Evolutionary conservation across 1,140 invertebrate species (phyloP).

Genomic region (Lordiphosa mommai): DNA sequence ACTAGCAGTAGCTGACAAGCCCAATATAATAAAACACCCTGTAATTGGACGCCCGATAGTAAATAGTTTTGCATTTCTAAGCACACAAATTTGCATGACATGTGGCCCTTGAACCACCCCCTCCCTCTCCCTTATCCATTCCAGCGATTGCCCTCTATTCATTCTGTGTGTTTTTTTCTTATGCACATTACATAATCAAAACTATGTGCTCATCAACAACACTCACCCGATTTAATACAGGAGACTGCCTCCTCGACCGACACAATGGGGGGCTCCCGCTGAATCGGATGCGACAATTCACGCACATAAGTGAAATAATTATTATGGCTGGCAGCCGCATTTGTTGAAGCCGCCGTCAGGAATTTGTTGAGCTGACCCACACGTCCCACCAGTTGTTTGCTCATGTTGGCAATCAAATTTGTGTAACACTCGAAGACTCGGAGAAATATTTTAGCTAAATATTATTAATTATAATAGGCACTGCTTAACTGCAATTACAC

Average conservation of each 20-base stretch:
- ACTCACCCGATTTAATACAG: constrained; percentile 82
- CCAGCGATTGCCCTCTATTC: constrained; percentile 21
- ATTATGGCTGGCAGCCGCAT: constrained; percentile 41
- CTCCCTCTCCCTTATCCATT: background rate
- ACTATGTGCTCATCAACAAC: constrained; percentile 19
- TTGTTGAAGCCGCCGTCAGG: constrained; percentile 23
- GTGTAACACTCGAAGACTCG: too few species aligned
- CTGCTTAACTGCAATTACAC: too few species aligned
- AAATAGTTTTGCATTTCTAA: constrained; percentile 6
- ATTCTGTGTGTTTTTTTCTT: constrained; percentile 18
- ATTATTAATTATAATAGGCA: too few species aligned
- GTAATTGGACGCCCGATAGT: background rate
- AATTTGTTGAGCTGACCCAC: constrained; percentile 37
- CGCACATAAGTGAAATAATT: constrained; percentile 82
- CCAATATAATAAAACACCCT: background rate
- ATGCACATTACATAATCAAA: constrained; percentile 55
- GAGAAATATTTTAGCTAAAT: too few species aligned
- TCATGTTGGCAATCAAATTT: constrained; percentile 30
- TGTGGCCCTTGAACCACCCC: constrained; percentile 3
- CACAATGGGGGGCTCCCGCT: constrained; percentile 80
- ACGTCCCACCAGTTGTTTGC: constrained; percentile 46
- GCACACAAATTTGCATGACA: constrained; percentile 37
- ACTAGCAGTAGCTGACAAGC: background rate
- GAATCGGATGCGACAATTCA: constrained; percentile 81
- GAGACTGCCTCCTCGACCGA: constrained; percentile 80